phyloP scores from a whole-genome alignment of 2,888 invertebrate genomes.

The Scelioninae gen. 1 region DNA sequence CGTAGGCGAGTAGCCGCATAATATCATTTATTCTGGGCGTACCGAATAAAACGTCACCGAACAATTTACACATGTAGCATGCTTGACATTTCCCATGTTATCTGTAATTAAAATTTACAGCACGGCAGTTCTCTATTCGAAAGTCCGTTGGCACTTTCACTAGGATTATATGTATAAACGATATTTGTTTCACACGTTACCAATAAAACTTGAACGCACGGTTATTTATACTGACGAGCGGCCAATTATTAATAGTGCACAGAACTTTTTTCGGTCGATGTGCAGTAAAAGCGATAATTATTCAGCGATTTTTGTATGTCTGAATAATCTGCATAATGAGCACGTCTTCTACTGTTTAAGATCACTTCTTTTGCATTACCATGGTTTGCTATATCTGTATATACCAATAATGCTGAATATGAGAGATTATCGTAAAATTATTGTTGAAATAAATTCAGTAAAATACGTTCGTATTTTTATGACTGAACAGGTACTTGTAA shows the following conservation, averaged over 20 bases:
- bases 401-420: constrained; percentile 43
- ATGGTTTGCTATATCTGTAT: constrained; percentile 14
- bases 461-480: constrained; percentile 54
- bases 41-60: constrained; percentile 51
- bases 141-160: constrained; percentile 64
- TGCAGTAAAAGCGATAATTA: constrained; percentile 32
- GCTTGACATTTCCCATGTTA: constrained; percentile 68
- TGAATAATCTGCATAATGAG: constrained; percentile 40
- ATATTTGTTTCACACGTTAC: constrained; percentile 67
- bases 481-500: constrained; percentile 45
- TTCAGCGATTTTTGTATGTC: constrained; percentile 34
- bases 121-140: constrained; percentile 44
- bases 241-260: constrained; percentile 42
- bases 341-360: constrained; percentile 29
- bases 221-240: constrained; percentile 28
- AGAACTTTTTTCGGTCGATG: constrained; percentile 21
- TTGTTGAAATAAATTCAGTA: constrained; percentile 55
- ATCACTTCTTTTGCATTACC: constrained; percentile 44
- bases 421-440: constrained; percentile 51
- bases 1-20: constrained; percentile 29
- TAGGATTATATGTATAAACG: constrained; percentile 53
- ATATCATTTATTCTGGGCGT: constrained; percentile 49
- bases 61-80: no score
- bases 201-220: constrained; percentile 46
- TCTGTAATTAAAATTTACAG: constrained; percentile 67